These are phyloP conservation scores for Macrotis lagotis DNA, from an alignment of 2,113 vertebrate genomes.

Conservation along the genomic window DNA sequence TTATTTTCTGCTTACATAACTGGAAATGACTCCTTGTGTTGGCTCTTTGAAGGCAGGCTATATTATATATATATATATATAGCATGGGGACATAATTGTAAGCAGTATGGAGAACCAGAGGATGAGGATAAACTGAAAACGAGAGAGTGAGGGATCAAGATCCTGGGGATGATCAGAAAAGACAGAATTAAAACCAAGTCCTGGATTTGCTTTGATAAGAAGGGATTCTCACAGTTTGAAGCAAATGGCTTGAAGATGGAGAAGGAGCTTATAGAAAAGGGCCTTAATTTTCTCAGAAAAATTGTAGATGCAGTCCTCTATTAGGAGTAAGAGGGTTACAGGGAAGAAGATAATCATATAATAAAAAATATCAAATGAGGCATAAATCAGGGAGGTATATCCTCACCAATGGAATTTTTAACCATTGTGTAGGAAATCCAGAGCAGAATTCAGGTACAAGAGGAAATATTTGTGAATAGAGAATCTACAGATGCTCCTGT, in stretches of 20 bases:
- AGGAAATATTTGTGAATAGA: neutral
- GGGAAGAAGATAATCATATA: neutral
- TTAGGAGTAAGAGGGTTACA: neutral
- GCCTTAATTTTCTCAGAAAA: neutral
- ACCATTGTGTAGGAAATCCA: neutral
- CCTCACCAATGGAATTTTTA: neutral
- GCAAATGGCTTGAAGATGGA: neutral
- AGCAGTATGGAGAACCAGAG: neutral
- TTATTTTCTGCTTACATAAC: too few species aligned
- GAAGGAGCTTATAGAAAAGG: neutral
- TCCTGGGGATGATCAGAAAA: neutral
- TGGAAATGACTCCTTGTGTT: neutral
- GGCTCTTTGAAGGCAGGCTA: neutral
- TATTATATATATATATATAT: neutral
- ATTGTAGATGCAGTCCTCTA: neutral
- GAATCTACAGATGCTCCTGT: neutral
- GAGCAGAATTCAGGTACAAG: neutral
- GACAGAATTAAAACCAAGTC: neutral
- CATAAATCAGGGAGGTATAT: neutral
- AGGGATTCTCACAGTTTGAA: neutral
- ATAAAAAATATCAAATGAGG: neutral
- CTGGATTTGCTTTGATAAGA: neutral
- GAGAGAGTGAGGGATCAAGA: neutral
- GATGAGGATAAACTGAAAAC: neutral
- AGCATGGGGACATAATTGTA: neutral